Conservation (phyloP, 2,888 invertebrate species). For the Drosophila kanekoi region DNA sequence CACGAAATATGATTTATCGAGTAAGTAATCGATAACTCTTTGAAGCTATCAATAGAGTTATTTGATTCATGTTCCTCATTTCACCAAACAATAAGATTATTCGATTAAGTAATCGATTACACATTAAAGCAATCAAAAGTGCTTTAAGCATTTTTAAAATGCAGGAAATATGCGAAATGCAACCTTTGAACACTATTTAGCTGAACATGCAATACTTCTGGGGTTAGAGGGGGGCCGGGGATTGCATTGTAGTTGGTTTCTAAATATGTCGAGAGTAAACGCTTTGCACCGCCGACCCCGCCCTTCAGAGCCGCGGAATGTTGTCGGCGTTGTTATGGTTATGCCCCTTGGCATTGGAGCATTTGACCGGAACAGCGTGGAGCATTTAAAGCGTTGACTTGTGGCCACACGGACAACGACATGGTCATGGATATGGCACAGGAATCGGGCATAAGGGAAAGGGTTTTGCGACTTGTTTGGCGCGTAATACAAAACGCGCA, state of each 20-base stretch:
- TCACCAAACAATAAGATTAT: not conserved
- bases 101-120: not conserved
- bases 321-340: slow-evolving; percentile 72
- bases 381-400: slow-evolving; percentile 72
- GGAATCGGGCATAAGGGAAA: not conserved
- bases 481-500: slow-evolving; percentile 74
- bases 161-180: not conserved
- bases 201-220: not conserved
- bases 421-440: slow-evolving; percentile 10
- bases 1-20: no score
- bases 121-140: no score
- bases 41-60: not conserved
- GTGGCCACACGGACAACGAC: slow-evolving; percentile 34
- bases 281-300: slow-evolving; percentile 15
- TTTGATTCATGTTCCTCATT: not conserved
- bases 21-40: no score
- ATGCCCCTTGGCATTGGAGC: slow-evolving; percentile 70
- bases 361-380: slow-evolving; percentile 73
- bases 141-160: not conserved
- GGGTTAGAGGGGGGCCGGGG: not conserved
- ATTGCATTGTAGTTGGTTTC: slow-evolving; percentile 39
- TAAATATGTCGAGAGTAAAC: slow-evolving; percentile 31
- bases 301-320: slow-evolving; percentile 32
- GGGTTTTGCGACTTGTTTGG: not conserved
- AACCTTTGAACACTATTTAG: not conserved